Percentiles rank a stretch among this genome's conserved stretches.
These are phyloP conservation scores for Cydia strobilella DNA, from an alignment of 1,140 invertebrate species.

Conservation along the genomic window DNA sequence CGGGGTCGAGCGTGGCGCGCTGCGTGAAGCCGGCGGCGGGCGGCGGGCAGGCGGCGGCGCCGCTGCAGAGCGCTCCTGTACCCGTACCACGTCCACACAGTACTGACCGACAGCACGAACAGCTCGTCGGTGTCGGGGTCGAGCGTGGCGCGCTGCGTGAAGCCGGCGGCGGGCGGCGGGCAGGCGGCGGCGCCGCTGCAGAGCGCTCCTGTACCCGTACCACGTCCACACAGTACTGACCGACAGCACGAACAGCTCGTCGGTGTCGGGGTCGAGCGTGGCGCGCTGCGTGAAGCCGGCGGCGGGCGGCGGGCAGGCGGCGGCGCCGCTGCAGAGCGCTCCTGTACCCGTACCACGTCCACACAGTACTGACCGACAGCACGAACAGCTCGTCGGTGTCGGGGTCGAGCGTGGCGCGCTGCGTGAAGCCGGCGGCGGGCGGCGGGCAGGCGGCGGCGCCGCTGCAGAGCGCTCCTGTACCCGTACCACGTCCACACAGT, in stretches of 20 bases:
- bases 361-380: slow-evolving; percentile 84
- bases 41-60: no score
- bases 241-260: slow-evolving; percentile 92
- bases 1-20: no score
- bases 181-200: slow-evolving; percentile 52
- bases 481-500: no score
- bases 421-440: slow-evolving; percentile 86
- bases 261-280: slow-evolving; percentile 81
- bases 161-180: slow-evolving; percentile 82
- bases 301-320: slow-evolving; percentile 65
- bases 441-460: slow-evolving; percentile 44
- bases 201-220: no score
- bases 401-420: slow-evolving; percentile 70
- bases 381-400: slow-evolving; percentile 91
- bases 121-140: slow-evolving; percentile 83
- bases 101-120: slow-evolving; percentile 81
- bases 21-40: no score
- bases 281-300: slow-evolving; percentile 73
- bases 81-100: no score
- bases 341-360: no score
- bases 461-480: no score
- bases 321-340: no score
- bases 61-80: no score
- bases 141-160: slow-evolving; percentile 93
- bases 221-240: no score